These are phyloP conservation scores for Arctocebus calabarensis DNA, from an alignment of 2,797 vertebrate species.

Conservation along the genomic window DNA sequence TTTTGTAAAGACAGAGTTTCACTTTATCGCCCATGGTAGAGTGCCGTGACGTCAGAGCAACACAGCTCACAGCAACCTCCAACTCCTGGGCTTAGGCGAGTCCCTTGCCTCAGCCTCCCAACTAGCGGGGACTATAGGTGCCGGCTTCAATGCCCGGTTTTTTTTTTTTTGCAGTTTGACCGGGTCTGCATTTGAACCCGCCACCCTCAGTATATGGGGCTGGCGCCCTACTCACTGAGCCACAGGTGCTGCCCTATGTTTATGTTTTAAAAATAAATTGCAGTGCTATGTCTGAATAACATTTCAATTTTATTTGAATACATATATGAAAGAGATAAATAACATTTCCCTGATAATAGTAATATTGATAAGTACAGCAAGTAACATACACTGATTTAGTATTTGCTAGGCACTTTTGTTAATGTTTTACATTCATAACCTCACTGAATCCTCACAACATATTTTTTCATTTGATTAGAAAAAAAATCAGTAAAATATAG, in stretches of 20 bases:
- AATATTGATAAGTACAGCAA: neutral
- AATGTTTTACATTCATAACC: neutral
- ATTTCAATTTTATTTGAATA: slow-evolving; percentile 26
- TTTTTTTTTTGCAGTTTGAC: no score
- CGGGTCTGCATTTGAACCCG: no score
- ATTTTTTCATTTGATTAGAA: neutral
- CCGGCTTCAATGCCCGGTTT: no score
- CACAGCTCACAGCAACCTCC: no score
- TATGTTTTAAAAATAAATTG: slow-evolving; percentile 56
- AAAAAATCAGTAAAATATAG: neutral
- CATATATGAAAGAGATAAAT: neutral
- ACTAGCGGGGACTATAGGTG: no score
- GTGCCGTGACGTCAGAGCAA: no score
- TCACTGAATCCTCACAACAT: neutral
- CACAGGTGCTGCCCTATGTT: neutral
- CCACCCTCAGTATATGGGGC: no score
- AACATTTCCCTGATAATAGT: neutral
- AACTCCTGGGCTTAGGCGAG: no score
- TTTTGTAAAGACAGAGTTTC: no score
- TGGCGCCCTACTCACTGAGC: no score
- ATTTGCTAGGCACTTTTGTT: neutral
- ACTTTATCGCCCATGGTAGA: no score
- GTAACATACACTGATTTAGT: neutral
- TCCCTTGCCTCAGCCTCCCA: no score
- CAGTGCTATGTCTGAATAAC: slow-evolving; percentile 15